Conservation (phyloP, 2,113 vertebrate species). For the Mus musculus region GRCm39 chr14:62578501-62579000, state of each 20-base stretch:
- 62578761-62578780: neutral
- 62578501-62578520: neutral
- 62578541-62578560: neutral
- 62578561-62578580: neutral
- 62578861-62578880: neutral
- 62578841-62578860: neutral
- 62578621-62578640: neutral
- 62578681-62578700: neutral
- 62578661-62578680: neutral
- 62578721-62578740: neutral
- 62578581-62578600: neutral
- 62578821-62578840: neutral
- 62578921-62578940: slow-evolving; percentile 21
- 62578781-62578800: neutral
- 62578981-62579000: neutral
- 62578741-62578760: neutral
- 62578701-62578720: neutral
- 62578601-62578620: neutral
- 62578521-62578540: neutral
- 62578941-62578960: neutral
- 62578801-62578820: neutral
- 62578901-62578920: neutral
- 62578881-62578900: neutral
- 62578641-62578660: neutral
- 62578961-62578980: neutral